Percentiles rank a stretch among this genome's conserved stretches.
These are phyloP conservation scores for Patella caerulea DNA, from an alignment of 2,888 invertebrate species.

Conservation along the genomic window DNA sequence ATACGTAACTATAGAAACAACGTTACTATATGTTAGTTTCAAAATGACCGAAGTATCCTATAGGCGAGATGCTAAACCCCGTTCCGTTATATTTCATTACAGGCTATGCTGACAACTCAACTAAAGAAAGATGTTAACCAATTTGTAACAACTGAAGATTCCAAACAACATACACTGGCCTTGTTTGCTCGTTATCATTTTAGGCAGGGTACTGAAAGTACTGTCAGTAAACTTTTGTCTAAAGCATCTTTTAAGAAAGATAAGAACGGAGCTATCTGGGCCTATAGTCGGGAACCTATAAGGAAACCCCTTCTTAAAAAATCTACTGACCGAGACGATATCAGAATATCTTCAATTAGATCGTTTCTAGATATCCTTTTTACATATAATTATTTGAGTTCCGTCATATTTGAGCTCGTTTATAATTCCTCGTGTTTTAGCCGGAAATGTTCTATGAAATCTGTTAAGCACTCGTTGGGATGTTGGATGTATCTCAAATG, in stretches of 20 bases:
- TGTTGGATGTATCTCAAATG: too few relatives aligned
- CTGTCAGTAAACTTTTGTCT: slow-evolving; percentile 53
- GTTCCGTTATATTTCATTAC: slow-evolving; percentile 4
- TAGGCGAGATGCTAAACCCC: too few relatives aligned
- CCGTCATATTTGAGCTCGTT: not conserved
- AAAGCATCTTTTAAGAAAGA: slow-evolving; percentile 59
- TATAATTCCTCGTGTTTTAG: not conserved
- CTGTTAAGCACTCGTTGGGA: not conserved
- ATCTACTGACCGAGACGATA: slow-evolving; percentile 49
- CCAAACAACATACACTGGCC: slow-evolving; percentile 46
- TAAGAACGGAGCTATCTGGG: slow-evolving; percentile 42
- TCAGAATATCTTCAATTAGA: slow-evolving; percentile 44
- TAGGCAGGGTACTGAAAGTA: slow-evolving; percentile 51
- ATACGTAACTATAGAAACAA: too few relatives aligned
- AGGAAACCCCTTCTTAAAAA: slow-evolving; percentile 57
- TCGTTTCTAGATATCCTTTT: slow-evolving; percentile 61
- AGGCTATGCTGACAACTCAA: slow-evolving; percentile 54
- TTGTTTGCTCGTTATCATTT: slow-evolving; percentile 49
- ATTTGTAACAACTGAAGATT: slow-evolving; percentile 8
- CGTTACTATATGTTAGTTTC: too few relatives aligned
- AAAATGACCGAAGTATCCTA: too few relatives aligned
- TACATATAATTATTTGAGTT: not conserved
- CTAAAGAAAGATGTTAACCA: slow-evolving; percentile 44
- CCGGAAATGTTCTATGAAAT: not conserved
- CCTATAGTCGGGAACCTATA: slow-evolving; percentile 51